phyloP scores from a whole-genome alignment of 2,113 vertebrate genomes.

The Corythoichthys intestinalis region DNA sequence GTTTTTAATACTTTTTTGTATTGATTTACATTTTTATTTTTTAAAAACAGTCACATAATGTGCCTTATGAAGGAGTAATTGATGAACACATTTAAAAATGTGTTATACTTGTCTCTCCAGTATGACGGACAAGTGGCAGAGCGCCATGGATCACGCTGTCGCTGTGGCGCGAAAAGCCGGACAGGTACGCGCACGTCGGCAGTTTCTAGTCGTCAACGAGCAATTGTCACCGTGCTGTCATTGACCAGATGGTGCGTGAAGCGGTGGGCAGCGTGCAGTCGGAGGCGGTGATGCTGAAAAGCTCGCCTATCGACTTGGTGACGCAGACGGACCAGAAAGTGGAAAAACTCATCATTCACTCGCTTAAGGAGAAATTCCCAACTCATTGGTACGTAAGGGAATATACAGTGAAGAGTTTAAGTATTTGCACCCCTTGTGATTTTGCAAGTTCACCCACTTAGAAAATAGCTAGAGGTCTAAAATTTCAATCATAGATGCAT shows the following conservation, averaged over 20 bases:
- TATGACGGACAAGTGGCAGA: constrained; percentile 68
- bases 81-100: no score
- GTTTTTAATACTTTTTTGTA: no score
- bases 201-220: not conserved
- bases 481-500: no score
- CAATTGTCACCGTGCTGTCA: not conserved
- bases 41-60: no score
- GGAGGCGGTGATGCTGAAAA: constrained; percentile 83
- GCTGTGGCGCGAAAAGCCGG: constrained; percentile 63
- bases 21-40: no score
- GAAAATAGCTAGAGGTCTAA: no score
- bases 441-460: no score
- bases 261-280: constrained; percentile 78
- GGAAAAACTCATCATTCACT: constrained; percentile 87
- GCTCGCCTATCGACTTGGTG: constrained; percentile 88
- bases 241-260: constrained; percentile 76
- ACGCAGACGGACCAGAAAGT: constrained; percentile 94
- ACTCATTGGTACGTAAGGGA: constrained; percentile 78
- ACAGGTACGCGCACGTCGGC: constrained; percentile 25
- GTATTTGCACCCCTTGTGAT: no score
- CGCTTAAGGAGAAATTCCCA: constrained; percentile 87
- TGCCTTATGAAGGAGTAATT: no score
- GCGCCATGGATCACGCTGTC: constrained; percentile 70
- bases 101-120: constrained; percentile 1
- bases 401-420: no score